A percentile compares a stretch with the other conserved stretches of the same genome.
Conservation (phyloP, 2,797 vertebrate genomes). For the Semaprochilodus insignis region DNA sequence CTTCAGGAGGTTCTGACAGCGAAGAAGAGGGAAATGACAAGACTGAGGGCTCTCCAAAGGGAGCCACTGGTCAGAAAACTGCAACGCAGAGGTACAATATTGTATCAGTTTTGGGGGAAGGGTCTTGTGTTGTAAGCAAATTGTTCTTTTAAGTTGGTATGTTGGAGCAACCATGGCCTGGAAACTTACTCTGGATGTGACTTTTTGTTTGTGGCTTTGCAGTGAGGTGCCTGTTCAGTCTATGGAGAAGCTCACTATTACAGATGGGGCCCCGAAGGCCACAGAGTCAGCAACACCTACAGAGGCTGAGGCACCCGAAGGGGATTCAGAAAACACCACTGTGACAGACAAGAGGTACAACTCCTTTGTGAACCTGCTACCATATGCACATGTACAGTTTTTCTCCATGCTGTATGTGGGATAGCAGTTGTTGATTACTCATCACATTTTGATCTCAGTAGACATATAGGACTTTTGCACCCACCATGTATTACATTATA, state of each 20-base stretch:
- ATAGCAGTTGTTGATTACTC: too few species aligned
- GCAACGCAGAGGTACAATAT: slow-evolving; percentile 69
- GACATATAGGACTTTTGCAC: too few species aligned
- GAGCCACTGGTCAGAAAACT: slow-evolving; percentile 70
- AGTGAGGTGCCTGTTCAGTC: slow-evolving; percentile 73
- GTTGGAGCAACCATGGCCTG: too few species aligned
- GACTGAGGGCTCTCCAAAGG: slow-evolving; percentile 54
- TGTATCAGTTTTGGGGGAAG: not conserved
- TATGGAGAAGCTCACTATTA: slow-evolving; percentile 79
- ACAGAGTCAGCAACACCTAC: slow-evolving; percentile 51
- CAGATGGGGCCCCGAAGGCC: slow-evolving; percentile 63
- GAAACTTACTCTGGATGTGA: not conserved
- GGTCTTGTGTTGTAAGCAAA: not conserved
- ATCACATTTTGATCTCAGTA: too few species aligned
- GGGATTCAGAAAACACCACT: slow-evolving; percentile 63
- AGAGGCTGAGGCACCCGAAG: slow-evolving; percentile 56
- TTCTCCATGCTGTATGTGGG: too few species aligned
- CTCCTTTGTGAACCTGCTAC: not conserved
- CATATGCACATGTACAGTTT: not conserved
- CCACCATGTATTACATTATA: too few species aligned
- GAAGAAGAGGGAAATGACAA: slow-evolving; percentile 80
- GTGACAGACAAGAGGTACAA: slow-evolving; percentile 74
- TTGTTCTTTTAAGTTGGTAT: not conserved
- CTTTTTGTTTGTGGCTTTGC: slow-evolving; percentile 9
- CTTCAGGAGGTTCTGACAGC: slow-evolving; percentile 84